Evolutionary conservation across 1,140 invertebrate species (phyloP), one percentile per base, ranked within the genome.

Genomic region (Philotrypesis tridentata): DNA sequence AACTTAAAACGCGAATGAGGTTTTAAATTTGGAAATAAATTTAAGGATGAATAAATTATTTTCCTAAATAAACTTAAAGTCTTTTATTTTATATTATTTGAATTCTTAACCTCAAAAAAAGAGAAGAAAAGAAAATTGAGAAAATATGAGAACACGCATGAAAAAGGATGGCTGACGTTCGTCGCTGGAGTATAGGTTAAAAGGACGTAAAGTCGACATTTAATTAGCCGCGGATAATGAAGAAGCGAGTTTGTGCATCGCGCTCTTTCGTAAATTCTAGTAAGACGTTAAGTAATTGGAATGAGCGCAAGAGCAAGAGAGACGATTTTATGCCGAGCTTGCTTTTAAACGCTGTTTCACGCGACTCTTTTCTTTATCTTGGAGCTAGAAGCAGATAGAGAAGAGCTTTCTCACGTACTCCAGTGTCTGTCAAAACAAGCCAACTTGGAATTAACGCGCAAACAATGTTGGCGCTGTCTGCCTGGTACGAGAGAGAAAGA

Each of bases 271-370:
- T 72, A 72, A 72, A 79, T 79, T 79, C 33, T 5, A 79, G 70
- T 72, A 63, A 72, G 68, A 79, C 70, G 68, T 79, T 60, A 61
- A 79, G 77, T 79, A 79, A 79, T 79, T 79, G 70, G 61, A 79
- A 25, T 23, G 23, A 23, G 25, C 48, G 48, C 14, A 17, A 55
- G 40, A 1, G n/a, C 31, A 65, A 25, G 78, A 72, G 25, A 14
- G 78, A 63, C 48, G 48, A 72, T 72, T 72, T 72, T 63, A 79
- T 48, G 77, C 77, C 17, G 12, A 63, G 67, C 27, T 55, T 11
- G 14, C 48, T 79, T 79, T 68, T 67, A 78, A 78, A 43, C 63
- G 61, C 31, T 68, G 25, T 79, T 79, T 79, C 31, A n/a, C 67
- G 33, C 29, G 23, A 27, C 48, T 43, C 78, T 63, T 72, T 79